A percentile compares a stretch with the other conserved stretches of the same genome.
Evolutionary conservation across 2,113 vertebrate genomes (phyloP).

Genomic region (Miniopterus natalensis): DNA sequence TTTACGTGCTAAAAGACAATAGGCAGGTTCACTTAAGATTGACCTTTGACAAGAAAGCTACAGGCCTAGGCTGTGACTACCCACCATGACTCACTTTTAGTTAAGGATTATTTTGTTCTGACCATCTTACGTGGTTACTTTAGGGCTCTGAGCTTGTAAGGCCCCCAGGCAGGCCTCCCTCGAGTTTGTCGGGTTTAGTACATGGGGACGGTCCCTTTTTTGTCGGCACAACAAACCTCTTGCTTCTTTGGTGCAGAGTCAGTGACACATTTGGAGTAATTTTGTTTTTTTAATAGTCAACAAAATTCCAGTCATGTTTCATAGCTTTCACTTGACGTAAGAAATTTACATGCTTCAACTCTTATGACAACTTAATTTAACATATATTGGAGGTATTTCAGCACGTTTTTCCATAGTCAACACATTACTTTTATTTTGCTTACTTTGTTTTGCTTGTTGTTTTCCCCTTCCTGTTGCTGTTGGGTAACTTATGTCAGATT

Average conservation of each 20-base stretch:
- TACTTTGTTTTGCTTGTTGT: constrained; percentile 75
- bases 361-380: constrained; percentile 75
- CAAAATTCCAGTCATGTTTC: constrained; percentile 70
- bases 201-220: background rate
- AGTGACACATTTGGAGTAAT: constrained; percentile 60
- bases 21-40: background rate
- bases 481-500: constrained; percentile 66
- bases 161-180: background rate
- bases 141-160: background rate
- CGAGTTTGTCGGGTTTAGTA: background rate
- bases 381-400: constrained; percentile 72
- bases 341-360: constrained; percentile 68
- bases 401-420: constrained; percentile 28
- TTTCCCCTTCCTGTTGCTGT: constrained; percentile 58
- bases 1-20: background rate
- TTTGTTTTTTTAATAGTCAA: constrained; percentile 64
- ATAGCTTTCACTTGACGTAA: constrained; percentile 78
- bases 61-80: background rate
- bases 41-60: background rate
- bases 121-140: background rate
- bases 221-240: background rate
- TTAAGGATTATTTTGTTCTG: background rate
- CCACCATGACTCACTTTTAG: background rate
- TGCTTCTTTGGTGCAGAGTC: constrained; percentile 71
- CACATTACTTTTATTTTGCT: constrained; percentile 5